Evolutionary conservation across 2,888 invertebrate genomes (phyloP).

Genomic region (Dorcus hopei): DNA sequence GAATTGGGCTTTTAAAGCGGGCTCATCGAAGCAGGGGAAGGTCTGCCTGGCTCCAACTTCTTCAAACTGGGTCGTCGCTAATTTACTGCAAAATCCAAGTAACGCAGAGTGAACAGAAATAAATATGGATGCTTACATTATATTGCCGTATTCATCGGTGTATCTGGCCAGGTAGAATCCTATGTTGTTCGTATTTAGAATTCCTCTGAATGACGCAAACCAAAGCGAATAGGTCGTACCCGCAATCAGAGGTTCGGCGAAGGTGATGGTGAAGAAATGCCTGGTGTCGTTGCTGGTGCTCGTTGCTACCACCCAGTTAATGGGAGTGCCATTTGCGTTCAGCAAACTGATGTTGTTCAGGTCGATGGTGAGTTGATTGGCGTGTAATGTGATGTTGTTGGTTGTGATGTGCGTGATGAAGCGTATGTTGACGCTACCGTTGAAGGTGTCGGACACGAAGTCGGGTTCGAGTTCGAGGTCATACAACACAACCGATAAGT

Average conservation of each 20-base stretch:
- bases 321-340: neutral
- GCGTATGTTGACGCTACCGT: conserved; percentile 9
- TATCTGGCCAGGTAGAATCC: conserved; percentile 17
- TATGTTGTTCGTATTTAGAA: neutral
- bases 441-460: conserved; percentile 11
- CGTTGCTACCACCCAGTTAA: neutral
- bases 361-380: conserved; percentile 6
- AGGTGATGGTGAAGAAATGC: conserved; percentile 1
- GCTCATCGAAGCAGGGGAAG: conserved; percentile 76
- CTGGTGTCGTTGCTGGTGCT: neutral
- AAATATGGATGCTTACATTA: neutral
- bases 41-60: conserved; percentile 51
- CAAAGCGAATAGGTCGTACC: conserved; percentile 1
- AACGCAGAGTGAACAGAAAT: neutral
- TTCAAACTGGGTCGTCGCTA: conserved; percentile 32
- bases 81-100: conserved; percentile 11
- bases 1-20: conserved; percentile 42
- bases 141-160: conserved; percentile 6
- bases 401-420: neutral
- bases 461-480: conserved; percentile 9
- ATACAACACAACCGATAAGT: conserved; percentile 1
- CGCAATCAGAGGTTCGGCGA: neutral
- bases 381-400: conserved; percentile 5
- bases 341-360: neutral
- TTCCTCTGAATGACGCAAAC: conserved; percentile 5